Percentiles rank a stretch among this genome's conserved stretches.
Evolutionary conservation across 2,797 vertebrate species (phyloP).

Genomic region (Enteromius mattozi): DNA sequence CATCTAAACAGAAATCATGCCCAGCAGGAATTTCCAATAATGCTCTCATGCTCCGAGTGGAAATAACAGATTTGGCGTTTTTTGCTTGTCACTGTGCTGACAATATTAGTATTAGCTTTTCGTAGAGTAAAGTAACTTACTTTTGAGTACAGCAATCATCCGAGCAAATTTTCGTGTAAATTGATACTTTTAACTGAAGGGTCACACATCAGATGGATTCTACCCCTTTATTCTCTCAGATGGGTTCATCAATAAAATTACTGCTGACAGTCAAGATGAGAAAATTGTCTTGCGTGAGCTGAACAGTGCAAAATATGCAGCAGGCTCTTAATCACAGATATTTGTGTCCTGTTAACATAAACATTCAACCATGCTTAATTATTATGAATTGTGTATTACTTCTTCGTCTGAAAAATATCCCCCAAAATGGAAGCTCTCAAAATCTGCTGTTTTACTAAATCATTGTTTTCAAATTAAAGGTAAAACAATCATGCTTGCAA

Average conservation of each 20-base stretch:
- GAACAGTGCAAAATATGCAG: slow-evolving; percentile 12
- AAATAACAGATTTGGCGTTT: slow-evolving; percentile 14
- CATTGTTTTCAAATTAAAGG: neutral
- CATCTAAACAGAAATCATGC: slow-evolving; percentile 6
- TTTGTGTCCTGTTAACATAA: slow-evolving; percentile 23
- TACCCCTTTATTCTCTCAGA: neutral
- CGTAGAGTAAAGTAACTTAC: neutral
- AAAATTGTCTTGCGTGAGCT: slow-evolving; percentile 17
- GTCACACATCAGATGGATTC: slow-evolving; percentile 5
- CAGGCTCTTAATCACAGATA: slow-evolving; percentile 32
- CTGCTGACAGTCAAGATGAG: slow-evolving; percentile 13
- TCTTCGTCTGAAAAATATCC: neutral
- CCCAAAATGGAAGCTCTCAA: neutral
- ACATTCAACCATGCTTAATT: slow-evolving; percentile 33
- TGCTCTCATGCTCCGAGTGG: slow-evolving; percentile 9
- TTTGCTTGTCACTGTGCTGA: slow-evolving; percentile 22
- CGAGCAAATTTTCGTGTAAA: neutral
- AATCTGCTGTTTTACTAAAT: neutral
- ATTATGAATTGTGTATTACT: slow-evolving; percentile 3
- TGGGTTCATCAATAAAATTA: slow-evolving; percentile 23
- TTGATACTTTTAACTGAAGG: slow-evolving; percentile 37
- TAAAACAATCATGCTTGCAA: neutral
- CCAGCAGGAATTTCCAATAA: slow-evolving; percentile 28
- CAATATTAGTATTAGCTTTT: slow-evolving; percentile 31
- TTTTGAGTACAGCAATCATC: slow-evolving; percentile 9